Conservation (phyloP, 2,797 vertebrate genomes). For the Hemibagrus guttatus region DNA sequence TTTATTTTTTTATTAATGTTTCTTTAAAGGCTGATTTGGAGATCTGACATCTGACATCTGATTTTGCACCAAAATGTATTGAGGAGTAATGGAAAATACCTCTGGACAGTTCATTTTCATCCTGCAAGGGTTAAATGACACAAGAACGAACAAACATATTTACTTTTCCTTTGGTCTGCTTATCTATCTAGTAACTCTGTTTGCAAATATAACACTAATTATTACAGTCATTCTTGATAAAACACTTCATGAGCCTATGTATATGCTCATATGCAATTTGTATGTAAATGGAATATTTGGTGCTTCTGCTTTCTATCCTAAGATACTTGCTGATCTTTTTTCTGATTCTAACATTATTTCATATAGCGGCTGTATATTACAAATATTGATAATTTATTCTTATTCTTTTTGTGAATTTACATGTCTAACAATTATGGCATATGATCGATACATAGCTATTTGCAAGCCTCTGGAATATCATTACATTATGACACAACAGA, state of each 20-base stretch:
- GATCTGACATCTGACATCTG: not conserved
- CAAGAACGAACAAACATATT: conserved; percentile 49
- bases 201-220: conserved; percentile 65
- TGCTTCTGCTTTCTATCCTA: conserved; percentile 50
- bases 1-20: not conserved
- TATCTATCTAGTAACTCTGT: conserved; percentile 63
- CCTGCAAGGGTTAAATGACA: conserved; percentile 66
- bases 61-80: conserved; percentile 4
- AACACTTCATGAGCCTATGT: conserved; percentile 52
- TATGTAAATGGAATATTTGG: conserved; percentile 49
- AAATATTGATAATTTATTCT: conserved; percentile 51
- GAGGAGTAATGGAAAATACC: conserved; percentile 57
- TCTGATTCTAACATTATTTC: conserved; percentile 36
- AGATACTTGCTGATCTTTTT: conserved; percentile 45
- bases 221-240: conserved; percentile 44
- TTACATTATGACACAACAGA: conserved; percentile 57
- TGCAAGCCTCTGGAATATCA: conserved; percentile 68
- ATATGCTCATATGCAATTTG: conserved; percentile 41
- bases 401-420: conserved; percentile 61
- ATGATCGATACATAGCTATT: conserved; percentile 65
- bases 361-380: conserved; percentile 61
- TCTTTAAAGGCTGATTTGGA: not conserved
- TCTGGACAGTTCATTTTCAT: conserved; percentile 56
- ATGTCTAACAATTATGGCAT: conserved; percentile 29
- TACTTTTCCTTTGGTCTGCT: conserved; percentile 62